Conservation (phyloP, 2,888 invertebrate species). For the Ctenicera cuprea region DNA sequence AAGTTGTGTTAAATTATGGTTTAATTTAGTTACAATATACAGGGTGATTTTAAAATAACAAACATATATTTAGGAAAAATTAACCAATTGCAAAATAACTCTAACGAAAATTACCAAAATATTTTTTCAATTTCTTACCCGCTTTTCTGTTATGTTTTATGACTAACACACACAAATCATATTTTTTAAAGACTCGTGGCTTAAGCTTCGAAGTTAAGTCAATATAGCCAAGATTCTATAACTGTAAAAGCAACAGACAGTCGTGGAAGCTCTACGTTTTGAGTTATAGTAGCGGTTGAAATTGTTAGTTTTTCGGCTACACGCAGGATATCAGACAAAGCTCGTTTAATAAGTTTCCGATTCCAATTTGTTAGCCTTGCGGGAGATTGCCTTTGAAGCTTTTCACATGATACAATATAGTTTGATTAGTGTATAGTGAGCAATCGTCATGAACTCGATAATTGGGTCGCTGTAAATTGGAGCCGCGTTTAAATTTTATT, state of each 20-base stretch:
- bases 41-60: too few species aligned
- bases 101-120: too few species aligned
- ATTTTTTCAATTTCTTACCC: too few species aligned
- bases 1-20: too few species aligned
- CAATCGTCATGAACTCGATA: not conserved
- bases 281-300: constrained; percentile 3
- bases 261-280: not conserved
- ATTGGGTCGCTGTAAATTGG: not conserved
- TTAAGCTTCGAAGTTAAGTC: too few species aligned
- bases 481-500: not conserved
- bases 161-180: too few species aligned
- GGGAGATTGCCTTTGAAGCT: constrained; percentile 10
- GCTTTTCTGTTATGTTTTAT: too few species aligned
- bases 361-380: constrained; percentile 20
- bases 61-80: too few species aligned
- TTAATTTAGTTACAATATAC: too few species aligned
- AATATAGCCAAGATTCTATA: too few species aligned
- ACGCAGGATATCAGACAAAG: constrained; percentile 31
- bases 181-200: too few species aligned
- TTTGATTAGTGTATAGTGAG: constrained; percentile 28
- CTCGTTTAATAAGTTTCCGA: constrained; percentile 34
- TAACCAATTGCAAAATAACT: too few species aligned
- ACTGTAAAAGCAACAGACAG: not conserved
- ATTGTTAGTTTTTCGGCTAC: constrained; percentile 22
- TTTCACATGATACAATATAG: constrained; percentile 19